Base-by-base conservation (phyloP, 2,888 invertebrate genomes). In the Tyria jacobaeae region DNA sequence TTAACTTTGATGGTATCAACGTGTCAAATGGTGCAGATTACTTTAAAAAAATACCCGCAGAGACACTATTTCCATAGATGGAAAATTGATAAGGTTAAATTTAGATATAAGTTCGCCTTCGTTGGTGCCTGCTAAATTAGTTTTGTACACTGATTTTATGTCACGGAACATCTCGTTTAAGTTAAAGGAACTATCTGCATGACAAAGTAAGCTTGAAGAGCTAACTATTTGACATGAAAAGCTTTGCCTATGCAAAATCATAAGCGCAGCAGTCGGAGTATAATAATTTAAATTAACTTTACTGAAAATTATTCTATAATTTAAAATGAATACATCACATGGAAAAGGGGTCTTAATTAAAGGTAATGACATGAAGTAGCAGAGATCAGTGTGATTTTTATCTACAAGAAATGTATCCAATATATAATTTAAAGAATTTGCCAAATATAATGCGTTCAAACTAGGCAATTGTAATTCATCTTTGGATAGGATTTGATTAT, bases 101-200 rank as follows among this genome's bases (percentile, higher is more conserved):
- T 78, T 73, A 25, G 68, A 71, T 27, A 86, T 48, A 2, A 83
- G 80, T 1, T 74, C 57, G 3, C 91, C 91, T 63, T 89, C 82
- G 49, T 67, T 78, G 0, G 92, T 93, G 3, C 91, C 92, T 3
- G 86, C 86, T 54, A 92, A 84, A 73, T 93, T 92, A 2, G 92
- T 92, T 67, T 82, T 83, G 62, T 85, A 86, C 15, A 85, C 82
- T 27, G 81, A 76, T 73, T 82, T 87, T 10, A 85, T 66, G 55
- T 86, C 85, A 17, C 82, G 83, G 24, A 92, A 64, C 70, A 91
- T 85, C 64, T 84, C 87, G 2, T 87, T 83, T 44, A 92, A 54
- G 35, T 73, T 76, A 48, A 92, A 86, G 39, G 66, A 74, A 4
- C 69, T 77, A 2, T 88, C 85, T 15, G 84, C 83, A 44, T 79